A percentile compares a stretch with the other conserved stretches of the same genome.
Conservation (phyloP, 2,797 vertebrate species). For the Scolopax bukidnonensis region DNA sequence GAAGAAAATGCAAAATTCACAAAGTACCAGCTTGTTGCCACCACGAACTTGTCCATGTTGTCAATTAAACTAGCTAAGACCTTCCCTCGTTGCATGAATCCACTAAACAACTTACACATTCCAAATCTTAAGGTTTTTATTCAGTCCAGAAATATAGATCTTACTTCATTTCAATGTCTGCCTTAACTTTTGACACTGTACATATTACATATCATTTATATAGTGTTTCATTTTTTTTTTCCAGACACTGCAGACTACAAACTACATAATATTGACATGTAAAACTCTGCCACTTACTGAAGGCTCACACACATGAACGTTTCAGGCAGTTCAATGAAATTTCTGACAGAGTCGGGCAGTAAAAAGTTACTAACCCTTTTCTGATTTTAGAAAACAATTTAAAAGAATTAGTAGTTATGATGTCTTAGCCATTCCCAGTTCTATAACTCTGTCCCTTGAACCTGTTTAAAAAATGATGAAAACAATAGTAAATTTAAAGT, state of each 20-base stretch:
- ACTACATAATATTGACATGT: constrained; percentile 79
- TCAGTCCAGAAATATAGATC: constrained; percentile 79
- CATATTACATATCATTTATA: constrained; percentile 79
- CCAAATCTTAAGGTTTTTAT: constrained; percentile 75
- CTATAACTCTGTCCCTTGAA: constrained; percentile 83
- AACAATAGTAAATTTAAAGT: constrained; percentile 76
- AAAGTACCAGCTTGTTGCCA: constrained; percentile 59
- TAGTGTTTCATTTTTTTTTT: constrained; percentile 75
- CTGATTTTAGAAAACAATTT: constrained; percentile 80
- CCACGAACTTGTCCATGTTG: constrained; percentile 56
- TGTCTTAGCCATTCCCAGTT: constrained; percentile 84
- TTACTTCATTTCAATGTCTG: constrained; percentile 77
- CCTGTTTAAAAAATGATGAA: constrained; percentile 83
- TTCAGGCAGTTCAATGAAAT: constrained; percentile 82
- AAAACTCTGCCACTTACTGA: constrained; percentile 79
- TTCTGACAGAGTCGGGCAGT: constrained; percentile 77
- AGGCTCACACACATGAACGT: constrained; percentile 79
- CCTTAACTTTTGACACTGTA: constrained; percentile 79
- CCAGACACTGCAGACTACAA: constrained; percentile 82
- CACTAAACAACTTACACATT: constrained; percentile 74
- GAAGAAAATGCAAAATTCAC: constrained; percentile 70
- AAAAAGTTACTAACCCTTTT: constrained; percentile 79
- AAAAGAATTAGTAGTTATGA: constrained; percentile 81
- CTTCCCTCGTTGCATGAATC: constrained; percentile 67
- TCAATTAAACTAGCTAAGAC: constrained; percentile 70